Conservation (phyloP, 2,888 invertebrate genomes). For the Latrodectus hesperus region DNA sequence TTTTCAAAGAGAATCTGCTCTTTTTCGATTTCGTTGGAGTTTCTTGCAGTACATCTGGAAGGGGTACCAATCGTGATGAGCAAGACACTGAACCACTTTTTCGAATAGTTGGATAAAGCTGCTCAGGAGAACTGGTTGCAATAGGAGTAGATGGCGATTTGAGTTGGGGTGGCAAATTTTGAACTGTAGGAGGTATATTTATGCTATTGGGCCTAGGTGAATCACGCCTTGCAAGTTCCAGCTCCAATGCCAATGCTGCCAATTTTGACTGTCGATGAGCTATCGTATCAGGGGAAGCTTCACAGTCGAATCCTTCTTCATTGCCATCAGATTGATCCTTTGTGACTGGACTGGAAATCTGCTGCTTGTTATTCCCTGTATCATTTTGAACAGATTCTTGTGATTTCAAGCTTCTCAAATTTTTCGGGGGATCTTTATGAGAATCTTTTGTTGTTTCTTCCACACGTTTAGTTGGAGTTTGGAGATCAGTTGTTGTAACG, state of each 20-base stretch:
- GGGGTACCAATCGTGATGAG: slow-evolving; percentile 26
- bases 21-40: slow-evolving; percentile 73
- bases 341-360: background rate
- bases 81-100: slow-evolving; percentile 35
- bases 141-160: background rate
- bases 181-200: background rate
- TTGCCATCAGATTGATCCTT: background rate
- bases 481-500: background rate
- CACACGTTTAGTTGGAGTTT: background rate
- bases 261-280: slow-evolving; percentile 57
- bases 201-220: slow-evolving; percentile 5
- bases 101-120: slow-evolving; percentile 40
- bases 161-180: background rate
- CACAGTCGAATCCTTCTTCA: slow-evolving; percentile 23
- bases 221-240: slow-evolving; percentile 56
- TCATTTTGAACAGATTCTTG: background rate
- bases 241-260: slow-evolving; percentile 61
- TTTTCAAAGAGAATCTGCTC: slow-evolving; percentile 86
- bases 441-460: background rate
- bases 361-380: background rate
- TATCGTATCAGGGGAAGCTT: slow-evolving; percentile 49
- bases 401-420: background rate
- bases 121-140: background rate
- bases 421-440: background rate
- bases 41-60: slow-evolving; percentile 60